Conservation (phyloP, 1,140 invertebrate genomes). For the Melitaea cinxia region DNA sequence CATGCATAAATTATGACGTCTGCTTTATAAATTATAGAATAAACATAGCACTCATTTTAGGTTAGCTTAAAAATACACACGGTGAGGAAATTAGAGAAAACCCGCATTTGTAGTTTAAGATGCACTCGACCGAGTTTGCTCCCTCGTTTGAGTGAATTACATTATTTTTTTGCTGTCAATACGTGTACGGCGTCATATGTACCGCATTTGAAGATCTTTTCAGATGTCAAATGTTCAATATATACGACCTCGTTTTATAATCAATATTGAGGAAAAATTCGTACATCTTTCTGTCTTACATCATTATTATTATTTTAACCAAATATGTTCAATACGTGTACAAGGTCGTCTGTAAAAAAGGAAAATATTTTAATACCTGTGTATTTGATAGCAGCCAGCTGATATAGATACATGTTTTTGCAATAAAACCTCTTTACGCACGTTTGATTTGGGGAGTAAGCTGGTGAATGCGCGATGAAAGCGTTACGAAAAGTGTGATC, state of each 20-base stretch:
- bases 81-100: slow-evolving; percentile 12
- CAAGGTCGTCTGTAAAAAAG: too few species aligned
- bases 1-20: too few species aligned
- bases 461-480: too few species aligned
- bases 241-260: background rate
- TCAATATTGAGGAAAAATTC: background rate
- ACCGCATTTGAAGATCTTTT: slow-evolving; percentile 3
- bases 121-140: slow-evolving; percentile 25
- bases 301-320: too few species aligned
- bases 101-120: slow-evolving; percentile 14
- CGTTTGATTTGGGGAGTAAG: too few species aligned
- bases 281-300: background rate
- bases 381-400: too few species aligned
- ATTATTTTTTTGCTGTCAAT: slow-evolving; percentile 30
- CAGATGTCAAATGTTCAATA: background rate
- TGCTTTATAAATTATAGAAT: too few species aligned
- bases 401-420: too few species aligned
- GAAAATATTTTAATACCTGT: too few species aligned
- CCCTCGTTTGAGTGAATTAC: slow-evolving; percentile 10
- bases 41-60: background rate
- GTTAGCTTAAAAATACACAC: slow-evolving; percentile 1
- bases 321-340: too few species aligned
- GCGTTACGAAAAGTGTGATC: too few species aligned
- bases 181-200: background rate
- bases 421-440: too few species aligned